Conservation (phyloP, 1,140 invertebrate genomes). For the Nasonia vitripennis region DNA sequence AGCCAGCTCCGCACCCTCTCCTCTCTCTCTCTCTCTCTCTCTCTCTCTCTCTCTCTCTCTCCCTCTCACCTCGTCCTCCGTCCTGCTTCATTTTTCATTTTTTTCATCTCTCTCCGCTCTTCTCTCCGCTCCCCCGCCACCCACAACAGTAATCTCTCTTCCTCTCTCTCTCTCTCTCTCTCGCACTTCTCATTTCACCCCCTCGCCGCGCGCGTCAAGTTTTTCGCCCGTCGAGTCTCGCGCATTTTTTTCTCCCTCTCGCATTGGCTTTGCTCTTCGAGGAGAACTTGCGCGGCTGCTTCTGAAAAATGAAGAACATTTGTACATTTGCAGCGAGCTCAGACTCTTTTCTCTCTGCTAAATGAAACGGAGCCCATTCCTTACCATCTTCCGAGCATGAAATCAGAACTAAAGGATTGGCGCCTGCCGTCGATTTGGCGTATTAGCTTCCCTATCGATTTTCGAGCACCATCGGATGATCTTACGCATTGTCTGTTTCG, state of each 20-base stretch:
- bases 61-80: conserved; percentile 35
- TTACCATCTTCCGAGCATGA: not conserved
- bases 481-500: no score
- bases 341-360: not conserved
- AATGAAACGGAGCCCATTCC: conserved; percentile 9
- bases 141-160: conserved; percentile 47
- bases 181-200: conserved; percentile 47
- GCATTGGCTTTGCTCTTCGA: conserved; percentile 55
- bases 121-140: conserved; percentile 38
- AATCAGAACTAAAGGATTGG: not conserved
- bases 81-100: conserved; percentile 46
- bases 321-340: not conserved
- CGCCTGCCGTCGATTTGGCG: not conserved
- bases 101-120: conserved; percentile 29
- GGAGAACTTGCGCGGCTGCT: not conserved
- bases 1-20: conserved; percentile 18
- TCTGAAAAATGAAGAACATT: conserved; percentile 29
- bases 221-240: conserved; percentile 1
- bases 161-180: conserved; percentile 48
- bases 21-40: conserved; percentile 41
- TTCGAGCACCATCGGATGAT: no score
- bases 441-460: no score
- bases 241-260: conserved; percentile 55
- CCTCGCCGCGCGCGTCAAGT: conserved; percentile 32
- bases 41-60: not conserved